Evolutionary conservation across 2,113 vertebrate genomes (phyloP).

Genomic region (Theristicus caerulescens): DNA sequence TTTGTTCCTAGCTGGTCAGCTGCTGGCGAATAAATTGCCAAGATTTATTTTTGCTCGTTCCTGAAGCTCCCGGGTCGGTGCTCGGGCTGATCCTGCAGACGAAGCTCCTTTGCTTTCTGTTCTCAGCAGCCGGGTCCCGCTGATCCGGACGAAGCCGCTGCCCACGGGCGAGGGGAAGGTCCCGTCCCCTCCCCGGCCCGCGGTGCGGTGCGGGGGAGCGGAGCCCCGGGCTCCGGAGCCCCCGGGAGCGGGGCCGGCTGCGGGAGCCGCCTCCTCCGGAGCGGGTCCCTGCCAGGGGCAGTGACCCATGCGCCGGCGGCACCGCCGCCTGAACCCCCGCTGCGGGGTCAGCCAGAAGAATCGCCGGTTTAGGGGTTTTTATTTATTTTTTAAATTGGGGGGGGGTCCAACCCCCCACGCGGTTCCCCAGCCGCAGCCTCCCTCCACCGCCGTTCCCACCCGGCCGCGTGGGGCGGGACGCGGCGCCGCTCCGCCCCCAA

Average conservation of each 20-base stretch:
- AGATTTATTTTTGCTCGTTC: background rate
- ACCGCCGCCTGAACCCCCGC: too few species aligned
- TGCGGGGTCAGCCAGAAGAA: too few species aligned
- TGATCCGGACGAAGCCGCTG: too few species aligned
- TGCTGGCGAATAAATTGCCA: background rate
- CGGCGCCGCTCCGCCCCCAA: background rate
- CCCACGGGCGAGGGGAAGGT: too few species aligned
- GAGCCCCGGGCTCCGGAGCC: too few species aligned
- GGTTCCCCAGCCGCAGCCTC: background rate
- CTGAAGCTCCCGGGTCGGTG: accelerated
- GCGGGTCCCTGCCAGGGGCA: too few species aligned
- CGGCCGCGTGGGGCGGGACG: background rate
- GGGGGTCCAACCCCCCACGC: background rate
- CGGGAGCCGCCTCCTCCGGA: background rate
- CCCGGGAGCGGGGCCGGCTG: background rate
- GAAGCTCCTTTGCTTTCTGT: too few species aligned
- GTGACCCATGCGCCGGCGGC: too few species aligned
- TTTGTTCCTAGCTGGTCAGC: background rate
- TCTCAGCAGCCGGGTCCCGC: background rate
- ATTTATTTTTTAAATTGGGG: background rate
- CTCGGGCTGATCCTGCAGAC: background rate
- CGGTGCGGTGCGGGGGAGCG: too few species aligned
- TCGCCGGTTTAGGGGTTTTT: too few species aligned
- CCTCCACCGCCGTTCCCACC: background rate
- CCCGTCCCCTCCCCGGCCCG: too few species aligned